Conservation (phyloP, 1,140 invertebrate genomes). For the Pachypsylla venusta region DNA sequence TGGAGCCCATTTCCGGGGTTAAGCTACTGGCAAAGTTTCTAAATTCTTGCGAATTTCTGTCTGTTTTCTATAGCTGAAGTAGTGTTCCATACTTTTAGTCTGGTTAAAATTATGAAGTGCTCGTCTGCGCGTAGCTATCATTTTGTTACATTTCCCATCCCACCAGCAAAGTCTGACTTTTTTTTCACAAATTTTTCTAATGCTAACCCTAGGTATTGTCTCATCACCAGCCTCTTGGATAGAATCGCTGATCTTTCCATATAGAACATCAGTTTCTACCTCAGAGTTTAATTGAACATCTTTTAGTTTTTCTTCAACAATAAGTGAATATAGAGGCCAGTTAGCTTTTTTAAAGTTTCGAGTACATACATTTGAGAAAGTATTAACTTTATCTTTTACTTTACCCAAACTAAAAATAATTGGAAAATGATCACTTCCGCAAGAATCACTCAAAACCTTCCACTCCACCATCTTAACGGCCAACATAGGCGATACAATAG, state of each 20-base stretch:
- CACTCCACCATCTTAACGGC: background rate
- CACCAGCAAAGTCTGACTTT: background rate
- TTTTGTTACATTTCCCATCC: background rate
- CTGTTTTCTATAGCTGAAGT: background rate
- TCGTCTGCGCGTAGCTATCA: background rate
- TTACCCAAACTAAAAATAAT: background rate
- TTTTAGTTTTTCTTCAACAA: background rate
- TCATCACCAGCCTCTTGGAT: background rate
- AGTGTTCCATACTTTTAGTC: background rate
- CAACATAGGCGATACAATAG: background rate
- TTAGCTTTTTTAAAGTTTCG: background rate
- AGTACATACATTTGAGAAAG: background rate
- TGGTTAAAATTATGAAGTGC: background rate
- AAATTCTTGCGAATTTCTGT: background rate
- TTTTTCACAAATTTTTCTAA: background rate
- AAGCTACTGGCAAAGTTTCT: background rate
- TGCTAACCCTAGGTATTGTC: background rate
- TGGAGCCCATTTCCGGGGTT: background rate
- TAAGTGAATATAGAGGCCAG: background rate
- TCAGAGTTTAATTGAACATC: background rate
- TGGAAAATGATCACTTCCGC: background rate
- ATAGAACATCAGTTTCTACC: background rate
- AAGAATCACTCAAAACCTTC: background rate
- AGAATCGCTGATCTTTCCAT: background rate
- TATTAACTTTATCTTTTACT: background rate